Evolutionary conservation across 2,113 vertebrate species (phyloP).

Genomic region (Paralichthys olivaceus): DNA sequence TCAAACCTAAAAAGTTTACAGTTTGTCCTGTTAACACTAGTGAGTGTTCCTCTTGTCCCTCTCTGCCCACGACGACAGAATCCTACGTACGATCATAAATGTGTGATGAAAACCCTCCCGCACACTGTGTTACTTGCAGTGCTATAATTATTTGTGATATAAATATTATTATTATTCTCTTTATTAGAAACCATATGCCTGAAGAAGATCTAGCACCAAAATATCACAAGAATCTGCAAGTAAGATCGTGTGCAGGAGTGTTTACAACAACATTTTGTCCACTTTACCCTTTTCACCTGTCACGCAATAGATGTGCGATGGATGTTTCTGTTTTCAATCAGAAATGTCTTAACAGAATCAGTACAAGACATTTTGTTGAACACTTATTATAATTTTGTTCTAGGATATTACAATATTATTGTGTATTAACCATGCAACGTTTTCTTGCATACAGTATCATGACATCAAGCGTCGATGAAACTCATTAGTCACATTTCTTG

Average conservation of each 20-base stretch:
- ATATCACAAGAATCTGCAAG: background rate
- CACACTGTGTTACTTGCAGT: background rate
- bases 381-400: background rate
- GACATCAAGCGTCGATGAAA: slow-evolving; percentile 18
- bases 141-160: no score
- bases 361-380: slow-evolving; percentile 10
- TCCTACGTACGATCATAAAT: slow-evolving; percentile 23
- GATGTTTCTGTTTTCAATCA: background rate
- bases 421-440: slow-evolving; percentile 51
- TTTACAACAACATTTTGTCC: background rate
- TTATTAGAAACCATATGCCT: no score
- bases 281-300: background rate
- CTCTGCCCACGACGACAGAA: background rate
- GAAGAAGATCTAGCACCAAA: no score
- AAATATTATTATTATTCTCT: no score
- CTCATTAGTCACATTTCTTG: slow-evolving; percentile 5
- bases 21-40: slow-evolving; percentile 31
- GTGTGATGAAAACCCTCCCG: slow-evolving; percentile 2
- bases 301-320: no score
- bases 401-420: slow-evolving; percentile 20
- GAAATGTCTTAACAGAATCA: slow-evolving; percentile 7
- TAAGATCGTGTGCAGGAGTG: background rate
- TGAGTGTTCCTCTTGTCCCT: slow-evolving; percentile 37
- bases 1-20: slow-evolving; percentile 53
- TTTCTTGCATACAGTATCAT: slow-evolving; percentile 44